Evolutionary conservation across 2,888 invertebrate genomes (phyloP).

Genomic region (Brachylomia viminalis): DNA sequence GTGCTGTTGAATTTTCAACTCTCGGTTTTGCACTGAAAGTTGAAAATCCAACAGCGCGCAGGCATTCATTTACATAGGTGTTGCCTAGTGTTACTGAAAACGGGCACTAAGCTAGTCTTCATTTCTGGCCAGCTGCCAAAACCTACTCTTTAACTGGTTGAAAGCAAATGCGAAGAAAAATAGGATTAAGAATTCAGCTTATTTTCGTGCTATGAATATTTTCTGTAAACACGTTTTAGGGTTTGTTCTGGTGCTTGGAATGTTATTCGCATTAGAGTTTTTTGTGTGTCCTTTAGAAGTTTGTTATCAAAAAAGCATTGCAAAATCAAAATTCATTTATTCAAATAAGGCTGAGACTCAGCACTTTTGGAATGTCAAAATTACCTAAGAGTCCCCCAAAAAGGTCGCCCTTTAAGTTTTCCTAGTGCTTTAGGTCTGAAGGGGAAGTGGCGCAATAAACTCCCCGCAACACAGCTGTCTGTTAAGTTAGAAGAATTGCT

Average conservation of each 20-base stretch:
- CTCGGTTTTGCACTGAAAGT: neutral
- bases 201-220: conserved; percentile 54
- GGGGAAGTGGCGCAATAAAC: too few relatives aligned
- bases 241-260: neutral
- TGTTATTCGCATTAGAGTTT: neutral
- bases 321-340: neutral
- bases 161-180: conserved; percentile 53
- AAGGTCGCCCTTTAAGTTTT: neutral
- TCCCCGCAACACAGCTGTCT: too few relatives aligned
- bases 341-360: neutral
- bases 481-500: neutral
- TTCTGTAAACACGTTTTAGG: conserved; percentile 28
- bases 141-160: conserved; percentile 24
- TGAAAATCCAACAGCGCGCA: neutral
- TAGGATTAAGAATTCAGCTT: conserved; percentile 54
- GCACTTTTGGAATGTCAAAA: neutral
- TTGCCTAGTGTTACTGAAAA: neutral
- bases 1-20: neutral
- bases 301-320: neutral
- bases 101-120: conserved; percentile 4
- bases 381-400: too few relatives aligned
- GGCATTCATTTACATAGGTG: neutral
- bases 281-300: neutral
- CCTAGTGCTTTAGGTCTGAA: neutral
- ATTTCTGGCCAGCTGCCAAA: conserved; percentile 48